Base-by-base conservation (phyloP, 1,140 invertebrate genomes). In the Trachymyrmex septentrionalis region DNA sequence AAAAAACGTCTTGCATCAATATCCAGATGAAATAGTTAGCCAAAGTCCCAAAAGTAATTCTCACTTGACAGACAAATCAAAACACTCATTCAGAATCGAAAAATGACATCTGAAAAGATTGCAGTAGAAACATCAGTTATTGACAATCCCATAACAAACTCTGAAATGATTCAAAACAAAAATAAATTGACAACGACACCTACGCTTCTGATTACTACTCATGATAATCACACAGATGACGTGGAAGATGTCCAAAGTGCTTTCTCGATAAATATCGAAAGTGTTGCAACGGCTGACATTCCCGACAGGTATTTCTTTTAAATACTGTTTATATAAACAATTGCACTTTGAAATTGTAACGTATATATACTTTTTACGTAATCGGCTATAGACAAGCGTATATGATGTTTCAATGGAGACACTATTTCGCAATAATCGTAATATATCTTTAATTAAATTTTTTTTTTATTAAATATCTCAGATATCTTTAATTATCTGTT, bases 1-100 rank as follows among this genome's bases (percentile, higher is more conserved):
- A n/a, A 95, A 93, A 71, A 96, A 96, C 85, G 95, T 96, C 80
- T 91, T 96, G 84, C 94, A 95, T 61, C 96, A 95, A 92, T 96
- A 96, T 90, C 93, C 94, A 3, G 93, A 95, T 30, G 89, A 90
- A 57, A 77, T 92, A 16, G 87, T 90, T 21, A 93, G 89, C 55
- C 91, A 85, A 55, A 81, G 59, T 59, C 44, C 63, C 19, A 80
- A 69, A 69, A 50, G 10, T 57, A 61, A 86, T 86, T 14, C 34
- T 21, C 6, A 64, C 21, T 64, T 53, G 3, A 24, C 38, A 3
- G 7, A 48, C 12, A 24, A 30, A 30, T 14, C 50, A 6, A 19
- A 63, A 24, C 16, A 7, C 12, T 55, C 14, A 16, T 21, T 38
- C 55, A 27, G 7, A 0, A 67, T n/a, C 24, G 34, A 50, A 1